Conservation (phyloP, 2,113 vertebrate genomes). For the Calidris pugnax region DNA sequence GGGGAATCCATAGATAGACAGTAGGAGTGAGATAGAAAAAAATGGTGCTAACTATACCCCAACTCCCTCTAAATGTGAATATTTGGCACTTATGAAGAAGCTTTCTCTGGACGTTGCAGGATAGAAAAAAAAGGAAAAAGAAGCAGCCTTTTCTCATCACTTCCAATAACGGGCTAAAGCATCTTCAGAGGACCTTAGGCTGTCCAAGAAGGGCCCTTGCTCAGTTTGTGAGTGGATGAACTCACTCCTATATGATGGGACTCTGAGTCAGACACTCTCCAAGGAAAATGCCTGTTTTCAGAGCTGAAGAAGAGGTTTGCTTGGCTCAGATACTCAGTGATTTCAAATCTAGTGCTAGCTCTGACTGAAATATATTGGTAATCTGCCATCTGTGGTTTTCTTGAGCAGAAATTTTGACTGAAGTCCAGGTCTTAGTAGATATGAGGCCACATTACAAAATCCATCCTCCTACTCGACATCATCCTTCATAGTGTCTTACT, state of each 20-base stretch:
- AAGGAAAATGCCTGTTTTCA: conserved; percentile 37
- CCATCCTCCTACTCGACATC: conserved; percentile 55
- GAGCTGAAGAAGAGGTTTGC: conserved; percentile 12
- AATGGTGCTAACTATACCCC: background rate
- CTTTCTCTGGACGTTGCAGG: background rate
- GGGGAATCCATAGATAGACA: background rate
- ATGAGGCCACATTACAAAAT: conserved; percentile 42
- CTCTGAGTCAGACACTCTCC: background rate
- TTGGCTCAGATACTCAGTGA: conserved; percentile 37
- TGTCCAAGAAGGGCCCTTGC: background rate
- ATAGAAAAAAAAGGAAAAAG: background rate
- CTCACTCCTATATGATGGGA: background rate
- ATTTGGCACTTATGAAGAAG: background rate
- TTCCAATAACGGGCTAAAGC: background rate
- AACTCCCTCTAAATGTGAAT: background rate
- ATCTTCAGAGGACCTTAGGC: background rate
- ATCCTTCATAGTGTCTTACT: conserved; percentile 49
- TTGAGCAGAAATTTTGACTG: conserved; percentile 61
- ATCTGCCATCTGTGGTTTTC: conserved; percentile 61
- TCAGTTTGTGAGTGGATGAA: background rate
- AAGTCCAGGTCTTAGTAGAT: conserved; percentile 60
- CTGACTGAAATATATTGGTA: conserved; percentile 57
- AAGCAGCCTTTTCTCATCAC: background rate
- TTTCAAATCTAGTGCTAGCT: conserved; percentile 46
- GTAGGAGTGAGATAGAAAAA: background rate